These are phyloP conservation scores for Drosophila sproati DNA, from an alignment of 1,140 invertebrate genomes.

Conservation along the genomic window DNA sequence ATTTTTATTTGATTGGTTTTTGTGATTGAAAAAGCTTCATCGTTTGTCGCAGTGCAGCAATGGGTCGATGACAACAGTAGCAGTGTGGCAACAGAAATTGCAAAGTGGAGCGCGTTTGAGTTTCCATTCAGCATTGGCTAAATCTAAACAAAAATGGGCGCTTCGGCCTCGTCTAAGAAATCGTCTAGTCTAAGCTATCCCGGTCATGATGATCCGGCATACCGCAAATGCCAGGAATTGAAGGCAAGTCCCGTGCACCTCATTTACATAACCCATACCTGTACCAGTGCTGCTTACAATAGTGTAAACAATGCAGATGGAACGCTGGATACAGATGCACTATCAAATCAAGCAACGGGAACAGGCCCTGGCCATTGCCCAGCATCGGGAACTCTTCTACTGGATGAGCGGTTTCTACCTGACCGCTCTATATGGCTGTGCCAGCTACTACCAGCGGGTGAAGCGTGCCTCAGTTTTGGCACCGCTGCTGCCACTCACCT, in stretches of 20 bases:
- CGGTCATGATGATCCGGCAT: conserved; percentile 71
- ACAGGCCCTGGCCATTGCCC: conserved; percentile 89
- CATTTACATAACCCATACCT: conserved; percentile 15
- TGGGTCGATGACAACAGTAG: conserved; percentile 43
- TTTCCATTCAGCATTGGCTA: not conserved
- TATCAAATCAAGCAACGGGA: conserved; percentile 91
- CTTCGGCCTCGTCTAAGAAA: conserved; percentile 62
- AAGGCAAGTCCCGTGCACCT: conserved; percentile 48
- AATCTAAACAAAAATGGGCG: conserved; percentile 53
- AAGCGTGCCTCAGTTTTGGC: conserved; percentile 87
- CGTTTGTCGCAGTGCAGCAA: not conserved
- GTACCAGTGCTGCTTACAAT: not conserved
- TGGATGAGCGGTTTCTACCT: conserved; percentile 90
- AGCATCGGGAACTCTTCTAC: conserved; percentile 89
- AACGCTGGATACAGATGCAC: conserved; percentile 91
- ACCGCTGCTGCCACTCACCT: conserved; percentile 89
- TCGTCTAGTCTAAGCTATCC: conserved; percentile 47
- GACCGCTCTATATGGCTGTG: conserved; percentile 79
- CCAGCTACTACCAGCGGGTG: conserved; percentile 86
- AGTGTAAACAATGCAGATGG: conserved; percentile 85
- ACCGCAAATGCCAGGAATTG: conserved; percentile 76
- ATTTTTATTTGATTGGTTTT: not conserved
- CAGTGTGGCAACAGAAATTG: conserved; percentile 26
- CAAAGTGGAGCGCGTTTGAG: not conserved
- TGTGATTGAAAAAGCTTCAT: no score